Percentiles rank a stretch among this genome's conserved stretches.
phyloP scores from a whole-genome alignment of 2,113 vertebrate species.

The Ptychochromis oligacanthus region DNA sequence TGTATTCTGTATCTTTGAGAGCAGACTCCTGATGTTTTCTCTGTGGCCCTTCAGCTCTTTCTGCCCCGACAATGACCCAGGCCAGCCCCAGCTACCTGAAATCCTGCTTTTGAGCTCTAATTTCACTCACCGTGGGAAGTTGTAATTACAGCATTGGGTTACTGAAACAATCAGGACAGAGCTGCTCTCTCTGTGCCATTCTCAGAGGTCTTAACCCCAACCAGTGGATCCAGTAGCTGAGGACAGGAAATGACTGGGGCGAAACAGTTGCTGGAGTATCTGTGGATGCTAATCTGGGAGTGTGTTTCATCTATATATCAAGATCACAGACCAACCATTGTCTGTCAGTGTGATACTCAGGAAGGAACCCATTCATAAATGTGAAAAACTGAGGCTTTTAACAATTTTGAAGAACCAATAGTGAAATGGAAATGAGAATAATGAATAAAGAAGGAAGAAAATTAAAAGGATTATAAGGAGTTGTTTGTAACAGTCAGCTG shows the following conservation, averaged over 20 bases:
- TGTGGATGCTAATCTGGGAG: constrained; percentile 13
- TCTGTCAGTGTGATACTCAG: neutral
- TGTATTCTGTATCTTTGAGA: neutral
- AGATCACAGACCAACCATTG: constrained; percentile 10
- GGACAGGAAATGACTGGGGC: constrained; percentile 31
- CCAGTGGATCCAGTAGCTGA: constrained; percentile 19
- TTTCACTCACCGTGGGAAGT: constrained; percentile 73
- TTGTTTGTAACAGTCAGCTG: neutral
- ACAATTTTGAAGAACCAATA: neutral
- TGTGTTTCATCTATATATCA: constrained; percentile 11
- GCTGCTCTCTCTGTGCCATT: constrained; percentile 17
- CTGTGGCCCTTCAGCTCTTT: neutral
- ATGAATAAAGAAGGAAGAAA: too few relatives aligned
- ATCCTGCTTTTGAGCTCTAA: constrained; percentile 57
- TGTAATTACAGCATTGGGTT: constrained; percentile 75
- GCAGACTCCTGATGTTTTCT: constrained; percentile 13
- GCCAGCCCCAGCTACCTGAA: constrained; percentile 47
- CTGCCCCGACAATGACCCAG: constrained; percentile 54
- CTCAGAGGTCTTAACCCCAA: constrained; percentile 42
- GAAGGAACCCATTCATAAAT: neutral
- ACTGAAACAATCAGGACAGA: constrained; percentile 41
- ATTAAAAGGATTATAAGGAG: neutral
- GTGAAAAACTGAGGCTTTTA: neutral
- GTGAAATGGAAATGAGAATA: neutral
- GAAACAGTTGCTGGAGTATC: neutral